Evolutionary conservation across 1,140 invertebrate species (phyloP).

Genomic region (Cotesia typhae): DNA sequence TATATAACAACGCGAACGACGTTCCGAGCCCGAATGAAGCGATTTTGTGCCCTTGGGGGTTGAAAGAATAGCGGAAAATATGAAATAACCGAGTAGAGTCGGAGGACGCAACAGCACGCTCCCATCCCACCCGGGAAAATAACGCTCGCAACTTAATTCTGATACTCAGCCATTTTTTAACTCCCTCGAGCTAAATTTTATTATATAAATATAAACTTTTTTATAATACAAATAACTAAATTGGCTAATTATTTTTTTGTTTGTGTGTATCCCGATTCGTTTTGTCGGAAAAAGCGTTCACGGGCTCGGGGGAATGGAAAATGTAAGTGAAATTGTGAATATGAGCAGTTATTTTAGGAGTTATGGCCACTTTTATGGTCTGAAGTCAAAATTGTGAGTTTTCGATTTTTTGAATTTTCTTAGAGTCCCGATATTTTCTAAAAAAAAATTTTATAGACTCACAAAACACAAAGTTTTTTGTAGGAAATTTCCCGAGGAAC

Average conservation of each 20-base stretch:
- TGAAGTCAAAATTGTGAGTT: too few species aligned
- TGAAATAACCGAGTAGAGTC: conserved; percentile 30
- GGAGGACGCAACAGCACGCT: conserved; percentile 11
- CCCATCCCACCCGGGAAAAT: conserved; percentile 7
- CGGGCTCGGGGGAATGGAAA: neutral
- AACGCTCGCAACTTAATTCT: conserved; percentile 34
- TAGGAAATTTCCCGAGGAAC: too few species aligned
- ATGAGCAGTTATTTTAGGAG: too few species aligned
- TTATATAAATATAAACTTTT: neutral
- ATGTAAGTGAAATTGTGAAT: neutral
- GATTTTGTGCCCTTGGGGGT: conserved; percentile 33
- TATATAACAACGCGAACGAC: too few species aligned
- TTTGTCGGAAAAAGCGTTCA: neutral
- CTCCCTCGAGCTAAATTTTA: neutral
- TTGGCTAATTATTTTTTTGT: neutral
- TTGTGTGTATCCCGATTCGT: neutral
- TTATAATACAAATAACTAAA: neutral
- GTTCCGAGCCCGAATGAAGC: conserved; percentile 28
- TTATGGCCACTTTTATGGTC: too few species aligned
- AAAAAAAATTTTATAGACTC: too few species aligned
- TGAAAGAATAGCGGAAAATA: conserved; percentile 36
- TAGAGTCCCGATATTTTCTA: too few species aligned
- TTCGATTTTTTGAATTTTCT: too few species aligned
- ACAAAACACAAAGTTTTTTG: too few species aligned
- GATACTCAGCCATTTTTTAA: conserved; percentile 27